A percentile compares a stretch with the other conserved stretches of the same genome.
phyloP scores from a whole-genome alignment of 2,113 vertebrate species.

The Sylvia atricapilla region DNA sequence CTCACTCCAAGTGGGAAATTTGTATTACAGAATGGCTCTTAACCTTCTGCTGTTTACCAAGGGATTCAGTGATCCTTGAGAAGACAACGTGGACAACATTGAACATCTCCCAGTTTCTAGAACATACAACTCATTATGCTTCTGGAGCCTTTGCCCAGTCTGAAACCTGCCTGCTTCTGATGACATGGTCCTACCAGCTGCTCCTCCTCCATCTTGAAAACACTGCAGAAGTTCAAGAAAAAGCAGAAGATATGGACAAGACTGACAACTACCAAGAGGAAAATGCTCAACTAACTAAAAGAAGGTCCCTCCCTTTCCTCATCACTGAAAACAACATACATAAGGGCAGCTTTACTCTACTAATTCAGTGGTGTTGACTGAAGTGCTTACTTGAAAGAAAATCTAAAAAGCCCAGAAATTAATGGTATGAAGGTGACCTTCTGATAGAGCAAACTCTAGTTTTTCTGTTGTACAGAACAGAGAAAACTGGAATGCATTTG shows the following conservation, averaged over 20 bases:
- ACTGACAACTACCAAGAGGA: background rate
- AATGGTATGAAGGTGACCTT: background rate
- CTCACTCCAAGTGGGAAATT: background rate
- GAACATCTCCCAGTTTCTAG: background rate
- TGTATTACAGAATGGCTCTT: background rate
- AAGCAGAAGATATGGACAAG: background rate
- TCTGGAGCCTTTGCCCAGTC: background rate
- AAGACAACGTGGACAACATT: accelerated
- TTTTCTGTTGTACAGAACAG: background rate
- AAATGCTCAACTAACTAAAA: background rate
- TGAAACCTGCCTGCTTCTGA: background rate
- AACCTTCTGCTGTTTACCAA: background rate
- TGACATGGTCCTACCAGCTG: background rate
- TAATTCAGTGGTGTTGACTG: background rate
- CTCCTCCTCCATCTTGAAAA: background rate
- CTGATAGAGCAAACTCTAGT: background rate
- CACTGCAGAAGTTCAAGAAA: background rate
- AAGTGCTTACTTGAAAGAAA: background rate
- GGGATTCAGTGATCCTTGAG: background rate
- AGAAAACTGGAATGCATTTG: background rate
- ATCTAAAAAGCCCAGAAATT: background rate
- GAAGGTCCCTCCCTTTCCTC: background rate
- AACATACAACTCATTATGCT: background rate
- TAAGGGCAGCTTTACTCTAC: background rate
- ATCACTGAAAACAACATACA: background rate